Evolutionary conservation across 2,888 invertebrate species (phyloP), one percentile per base, ranked within the genome.

Genomic region (Pycnomerus fuliginosus): DNA sequence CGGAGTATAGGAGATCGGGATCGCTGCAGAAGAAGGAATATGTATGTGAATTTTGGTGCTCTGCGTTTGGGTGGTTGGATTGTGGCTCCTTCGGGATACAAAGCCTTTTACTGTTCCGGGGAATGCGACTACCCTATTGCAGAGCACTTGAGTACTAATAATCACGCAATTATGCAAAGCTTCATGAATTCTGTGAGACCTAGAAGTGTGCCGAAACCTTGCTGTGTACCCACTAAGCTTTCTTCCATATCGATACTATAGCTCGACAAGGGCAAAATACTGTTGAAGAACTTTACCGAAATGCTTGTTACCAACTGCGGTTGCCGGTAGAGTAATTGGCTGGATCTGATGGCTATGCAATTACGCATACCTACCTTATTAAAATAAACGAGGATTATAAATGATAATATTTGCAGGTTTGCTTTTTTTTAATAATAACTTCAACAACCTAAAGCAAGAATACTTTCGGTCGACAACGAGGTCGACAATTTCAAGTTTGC

Each of bases 61-160:
- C 94, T 99, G 17, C 96, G 96, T 36, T 99, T 98, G 98, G 89
- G 90, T 70, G 94, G 96, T 74, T 99, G 98, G 98, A 96, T 97
- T 66, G 92, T 97, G 31, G 96, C 96, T 30, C 96, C 96, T 16
- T 86, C 87, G 16, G 95, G 95, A 46, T 97, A 96, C 76, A 90
- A 96, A 69, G 98, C 98, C 5, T 96, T 83, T 75, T 96, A 90
- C 74, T 99, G 98, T 74, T 85, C 88, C 64, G 98, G 98, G 15
- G 90, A 91, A 68, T 99, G 98, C 72, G 88, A 88, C 32, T 96
- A 91, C 71, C 97, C 97, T 16, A 77, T 97, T 64, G 84, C 93
- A 37, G 92, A 94, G 62, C 92, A 95, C 73, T 76, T 96, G 38
- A 98, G 98, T 76, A 88, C 95, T 56, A 97, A 97, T 47, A 98